Conservation (phyloP, 2,888 invertebrate species). For the Anaspis maculata region DNA sequence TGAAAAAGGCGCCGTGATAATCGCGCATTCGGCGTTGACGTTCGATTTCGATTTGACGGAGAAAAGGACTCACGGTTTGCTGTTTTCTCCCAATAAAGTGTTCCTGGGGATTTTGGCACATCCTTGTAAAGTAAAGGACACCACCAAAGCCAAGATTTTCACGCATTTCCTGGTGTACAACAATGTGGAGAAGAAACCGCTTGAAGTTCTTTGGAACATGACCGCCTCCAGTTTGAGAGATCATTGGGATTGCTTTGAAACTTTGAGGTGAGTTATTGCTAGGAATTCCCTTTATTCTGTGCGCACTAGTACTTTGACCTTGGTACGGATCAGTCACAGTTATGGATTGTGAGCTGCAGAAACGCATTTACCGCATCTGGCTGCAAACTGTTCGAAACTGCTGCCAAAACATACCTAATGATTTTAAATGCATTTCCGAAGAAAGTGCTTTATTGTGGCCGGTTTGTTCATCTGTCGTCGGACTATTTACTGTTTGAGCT, state of each 20-base stretch:
- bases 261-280: conserved; percentile 31
- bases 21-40: conserved; percentile 25
- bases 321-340: too few species aligned
- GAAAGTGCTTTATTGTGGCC: too few species aligned
- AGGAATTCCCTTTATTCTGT: too few species aligned
- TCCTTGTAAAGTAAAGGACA: conserved; percentile 26
- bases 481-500: too few species aligned
- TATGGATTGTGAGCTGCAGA: too few species aligned
- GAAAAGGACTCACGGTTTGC: conserved; percentile 29
- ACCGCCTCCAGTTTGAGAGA: conserved; percentile 23
- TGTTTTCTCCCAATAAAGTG: conserved; percentile 29
- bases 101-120: conserved; percentile 27
- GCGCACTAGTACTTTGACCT: too few species aligned
- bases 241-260: conserved; percentile 38
- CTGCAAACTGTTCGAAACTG: too few species aligned
- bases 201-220: conserved; percentile 29
- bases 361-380: too few species aligned
- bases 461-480: too few species aligned
- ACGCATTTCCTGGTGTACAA: conserved; percentile 28
- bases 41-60: conserved; percentile 29
- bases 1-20: conserved; percentile 23
- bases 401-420: too few species aligned
- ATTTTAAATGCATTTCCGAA: too few species aligned
- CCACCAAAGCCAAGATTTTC: conserved; percentile 20
- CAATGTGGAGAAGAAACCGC: conserved; percentile 26